These are phyloP conservation scores for Ataeniobius toweri DNA, from an alignment of 2,797 vertebrate species.

Conservation along the genomic window DNA sequence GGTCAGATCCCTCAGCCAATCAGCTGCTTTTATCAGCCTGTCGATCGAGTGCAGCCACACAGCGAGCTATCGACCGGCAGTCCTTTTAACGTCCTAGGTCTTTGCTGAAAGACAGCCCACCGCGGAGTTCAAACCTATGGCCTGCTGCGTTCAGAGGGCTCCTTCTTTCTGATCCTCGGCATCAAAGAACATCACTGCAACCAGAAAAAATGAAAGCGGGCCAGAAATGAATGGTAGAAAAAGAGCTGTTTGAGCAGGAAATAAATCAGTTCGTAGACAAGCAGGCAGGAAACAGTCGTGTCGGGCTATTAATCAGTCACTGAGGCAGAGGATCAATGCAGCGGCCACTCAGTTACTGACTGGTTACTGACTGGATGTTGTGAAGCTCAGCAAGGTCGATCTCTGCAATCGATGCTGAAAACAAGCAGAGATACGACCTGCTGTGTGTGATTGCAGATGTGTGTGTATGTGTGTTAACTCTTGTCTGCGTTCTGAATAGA, in stretches of 20 bases:
- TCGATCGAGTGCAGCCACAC: slow-evolving; percentile 36
- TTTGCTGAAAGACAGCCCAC: slow-evolving; percentile 38
- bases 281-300: slow-evolving; percentile 43
- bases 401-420: slow-evolving; percentile 63
- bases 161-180: slow-evolving; percentile 23
- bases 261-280: slow-evolving; percentile 29
- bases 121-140: slow-evolving; percentile 52
- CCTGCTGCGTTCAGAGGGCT: slow-evolving; percentile 36
- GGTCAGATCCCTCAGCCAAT: slow-evolving; percentile 46
- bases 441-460: slow-evolving; percentile 42
- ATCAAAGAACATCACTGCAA: slow-evolving; percentile 45
- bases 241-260: slow-evolving; percentile 17
- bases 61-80: slow-evolving; percentile 48
- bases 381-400: slow-evolving; percentile 64
- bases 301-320: slow-evolving; percentile 51
- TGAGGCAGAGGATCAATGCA: slow-evolving; percentile 37
- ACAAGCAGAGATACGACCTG: slow-evolving; percentile 66
- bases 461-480: slow-evolving; percentile 21
- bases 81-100: slow-evolving; percentile 43
- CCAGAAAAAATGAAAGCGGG: background rate
- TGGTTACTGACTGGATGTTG: slow-evolving; percentile 64
- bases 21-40: slow-evolving; percentile 29
- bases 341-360: slow-evolving; percentile 40
- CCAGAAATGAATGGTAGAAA: slow-evolving; percentile 8
- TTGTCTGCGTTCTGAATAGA: slow-evolving; percentile 18